These are phyloP conservation scores for Rhabdomys dilectus DNA, from an alignment of 2,113 vertebrate species.

Conservation along the genomic window DNA sequence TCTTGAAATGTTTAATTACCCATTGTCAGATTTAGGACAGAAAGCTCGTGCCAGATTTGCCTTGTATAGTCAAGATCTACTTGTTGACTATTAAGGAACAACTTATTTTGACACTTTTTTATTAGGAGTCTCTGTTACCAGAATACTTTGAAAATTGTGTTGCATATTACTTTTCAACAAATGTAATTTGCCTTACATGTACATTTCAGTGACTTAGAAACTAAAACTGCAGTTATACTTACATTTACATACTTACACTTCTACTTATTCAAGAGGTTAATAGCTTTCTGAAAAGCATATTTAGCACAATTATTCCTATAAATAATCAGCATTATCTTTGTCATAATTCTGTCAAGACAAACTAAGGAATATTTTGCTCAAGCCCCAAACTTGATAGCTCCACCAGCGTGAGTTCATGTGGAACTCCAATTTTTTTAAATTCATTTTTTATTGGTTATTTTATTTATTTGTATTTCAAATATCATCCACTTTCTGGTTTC, in stretches of 20 bases:
- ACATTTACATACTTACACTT: neutral
- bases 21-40: neutral
- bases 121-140: slow-evolving; percentile 7
- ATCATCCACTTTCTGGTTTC: too few relatives aligned
- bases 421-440: too few relatives aligned
- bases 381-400: neutral
- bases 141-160: neutral
- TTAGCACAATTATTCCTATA: neutral
- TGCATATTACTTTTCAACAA: neutral
- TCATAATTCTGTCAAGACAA: neutral
- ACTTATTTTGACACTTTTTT: neutral
- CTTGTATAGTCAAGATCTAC: neutral
- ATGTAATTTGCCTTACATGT: neutral
- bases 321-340: neutral
- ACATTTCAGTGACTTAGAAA: neutral
- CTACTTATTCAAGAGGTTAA: neutral
- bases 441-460: too few relatives aligned
- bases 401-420: neutral
- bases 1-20: neutral
- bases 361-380: neutral
- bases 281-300: neutral
- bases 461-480: neutral
- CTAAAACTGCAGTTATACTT: neutral
- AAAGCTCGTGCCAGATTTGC: neutral
- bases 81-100: neutral